Conservation (phyloP, 2,888 invertebrate species). For the Bimastos eiseni region DNA sequence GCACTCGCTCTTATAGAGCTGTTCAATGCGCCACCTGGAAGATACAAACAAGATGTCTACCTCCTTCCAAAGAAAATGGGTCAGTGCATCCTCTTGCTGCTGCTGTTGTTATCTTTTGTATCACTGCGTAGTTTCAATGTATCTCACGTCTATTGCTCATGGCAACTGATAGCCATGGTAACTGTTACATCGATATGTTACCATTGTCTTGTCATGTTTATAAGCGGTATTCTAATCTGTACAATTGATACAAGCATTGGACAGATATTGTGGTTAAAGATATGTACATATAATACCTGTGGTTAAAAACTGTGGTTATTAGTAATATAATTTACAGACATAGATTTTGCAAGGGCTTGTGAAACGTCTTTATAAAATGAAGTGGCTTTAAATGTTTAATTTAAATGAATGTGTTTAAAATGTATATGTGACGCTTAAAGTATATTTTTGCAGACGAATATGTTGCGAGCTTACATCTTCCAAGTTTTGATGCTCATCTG, state of each 20-base stretch:
- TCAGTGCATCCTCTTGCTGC: slow-evolving; percentile 61
- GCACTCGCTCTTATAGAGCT: slow-evolving; percentile 94
- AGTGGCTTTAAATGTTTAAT: not conserved
- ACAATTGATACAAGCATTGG: not conserved
- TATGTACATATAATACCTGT: not conserved
- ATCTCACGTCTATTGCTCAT: not conserved
- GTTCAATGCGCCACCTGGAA: slow-evolving; percentile 89
- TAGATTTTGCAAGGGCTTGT: too few relatives aligned
- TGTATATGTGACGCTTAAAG: not conserved
- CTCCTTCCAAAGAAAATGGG: slow-evolving; percentile 97
- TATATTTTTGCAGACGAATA: slow-evolving; percentile 78
- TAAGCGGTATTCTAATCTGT: not conserved
- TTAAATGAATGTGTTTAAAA: not conserved
- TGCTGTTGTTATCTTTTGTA: not conserved
- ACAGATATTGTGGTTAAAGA: not conserved
- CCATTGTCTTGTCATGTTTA: slow-evolving; percentile 9
- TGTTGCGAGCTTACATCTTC: slow-evolving; percentile 92
- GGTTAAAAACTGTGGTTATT: too few relatives aligned
- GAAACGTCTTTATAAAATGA: not conserved
- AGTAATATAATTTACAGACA: too few relatives aligned
- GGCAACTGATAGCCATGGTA: not conserved
- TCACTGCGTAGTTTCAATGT: not conserved
- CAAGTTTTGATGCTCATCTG: slow-evolving; percentile 94
- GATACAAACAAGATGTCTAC: slow-evolving; percentile 96
- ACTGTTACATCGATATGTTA: not conserved